Percentiles rank a stretch among this genome's conserved stretches.
Evolutionary conservation across 2,797 vertebrate species (phyloP).

Genomic region (Lepilemur ruficaudatus): DNA sequence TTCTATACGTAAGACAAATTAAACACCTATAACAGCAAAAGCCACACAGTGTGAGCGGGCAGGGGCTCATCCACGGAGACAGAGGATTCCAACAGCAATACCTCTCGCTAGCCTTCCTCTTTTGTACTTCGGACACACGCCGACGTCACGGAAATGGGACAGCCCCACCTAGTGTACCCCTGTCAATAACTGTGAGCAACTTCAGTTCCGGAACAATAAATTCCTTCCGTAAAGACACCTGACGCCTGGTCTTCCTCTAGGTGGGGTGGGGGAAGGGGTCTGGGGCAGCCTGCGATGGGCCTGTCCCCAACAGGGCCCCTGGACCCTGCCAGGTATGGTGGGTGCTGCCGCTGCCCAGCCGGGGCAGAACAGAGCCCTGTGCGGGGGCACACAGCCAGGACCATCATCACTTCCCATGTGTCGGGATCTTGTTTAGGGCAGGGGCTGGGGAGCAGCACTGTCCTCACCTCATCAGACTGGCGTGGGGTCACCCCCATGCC

Average conservation of each 20-base stretch:
- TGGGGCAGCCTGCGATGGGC: rapidly evolving
- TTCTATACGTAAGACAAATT: conserved; percentile 78
- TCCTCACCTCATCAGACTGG: not conserved
- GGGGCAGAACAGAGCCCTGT: not conserved
- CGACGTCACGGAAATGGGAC: conserved; percentile 88
- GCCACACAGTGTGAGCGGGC: conserved; percentile 83
- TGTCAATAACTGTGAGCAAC: conserved; percentile 97
- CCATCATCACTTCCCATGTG: not conserved
- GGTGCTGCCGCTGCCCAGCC: not conserved
- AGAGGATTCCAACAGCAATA: conserved; percentile 97
- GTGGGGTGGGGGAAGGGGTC: not conserved
- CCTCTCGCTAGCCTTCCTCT: conserved; percentile 91
- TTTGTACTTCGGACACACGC: conserved; percentile 90
- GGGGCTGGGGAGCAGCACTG: not conserved
- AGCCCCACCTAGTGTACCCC: conserved; percentile 91
- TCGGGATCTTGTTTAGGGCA: not conserved
- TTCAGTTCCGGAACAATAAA: conserved; percentile 97
- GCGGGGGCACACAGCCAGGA: not conserved
- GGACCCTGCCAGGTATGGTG: not conserved
- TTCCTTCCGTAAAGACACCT: conserved; percentile 91
- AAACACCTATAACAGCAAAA: conserved; percentile 81
- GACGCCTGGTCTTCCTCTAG: conserved; percentile 81
- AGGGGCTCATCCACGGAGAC: conserved; percentile 86
- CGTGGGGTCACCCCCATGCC: rapidly evolving
- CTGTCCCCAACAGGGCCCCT: rapidly evolving